Evolutionary conservation across 2,888 invertebrate species (phyloP).

Genomic region (Osedax fenrisi): DNA sequence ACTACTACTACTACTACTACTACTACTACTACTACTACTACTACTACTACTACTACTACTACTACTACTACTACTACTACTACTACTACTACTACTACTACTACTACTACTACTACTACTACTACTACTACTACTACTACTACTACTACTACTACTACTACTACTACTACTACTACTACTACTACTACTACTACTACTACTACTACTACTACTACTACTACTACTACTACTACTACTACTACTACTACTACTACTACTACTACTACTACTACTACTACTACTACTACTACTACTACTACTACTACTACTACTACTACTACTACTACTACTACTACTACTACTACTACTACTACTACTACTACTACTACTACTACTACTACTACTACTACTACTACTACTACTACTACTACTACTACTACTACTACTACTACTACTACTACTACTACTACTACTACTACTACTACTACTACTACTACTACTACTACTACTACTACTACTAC

Average conservation of each 20-base stretch:
- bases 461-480: neutral
- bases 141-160: neutral
- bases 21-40: neutral
- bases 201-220: neutral
- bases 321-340: neutral
- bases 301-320: neutral
- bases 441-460: neutral
- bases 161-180: neutral
- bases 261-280: neutral
- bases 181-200: neutral
- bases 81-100: neutral
- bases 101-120: neutral
- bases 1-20: neutral
- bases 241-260: neutral
- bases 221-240: neutral
- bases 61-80: neutral
- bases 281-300: neutral
- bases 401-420: neutral
- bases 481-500: neutral
- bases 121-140: neutral
- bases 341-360: neutral
- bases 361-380: neutral
- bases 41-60: neutral
- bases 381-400: neutral
- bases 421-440: neutral